Conservation (phyloP, 2,888 invertebrate species). For the Nematopogon swammerdamellus region DNA sequence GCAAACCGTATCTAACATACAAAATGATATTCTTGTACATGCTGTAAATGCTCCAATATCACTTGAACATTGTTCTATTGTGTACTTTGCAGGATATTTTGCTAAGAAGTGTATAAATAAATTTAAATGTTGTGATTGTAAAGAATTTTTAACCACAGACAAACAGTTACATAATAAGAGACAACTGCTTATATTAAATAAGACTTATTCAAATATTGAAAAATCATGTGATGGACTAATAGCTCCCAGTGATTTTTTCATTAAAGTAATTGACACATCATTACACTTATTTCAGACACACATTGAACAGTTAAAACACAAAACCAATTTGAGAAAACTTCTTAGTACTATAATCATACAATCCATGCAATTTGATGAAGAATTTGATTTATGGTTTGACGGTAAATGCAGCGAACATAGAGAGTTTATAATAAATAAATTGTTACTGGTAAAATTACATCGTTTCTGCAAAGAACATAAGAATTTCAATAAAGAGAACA, state of each 20-base stretch:
- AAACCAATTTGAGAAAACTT: no score
- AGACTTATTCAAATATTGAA: constrained; percentile 8
- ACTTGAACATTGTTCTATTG: constrained; percentile 11
- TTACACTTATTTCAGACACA: no score
- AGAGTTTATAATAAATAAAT: constrained; percentile 7
- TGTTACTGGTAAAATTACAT: constrained; percentile 9
- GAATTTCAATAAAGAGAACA: background rate
- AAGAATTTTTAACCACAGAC: constrained; percentile 4
- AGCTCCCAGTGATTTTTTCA: no score
- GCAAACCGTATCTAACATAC: no score
- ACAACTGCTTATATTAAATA: constrained; percentile 12
- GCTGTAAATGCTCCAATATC: background rate
- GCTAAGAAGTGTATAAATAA: constrained; percentile 10
- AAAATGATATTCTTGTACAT: no score
- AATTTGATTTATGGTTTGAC: no score
- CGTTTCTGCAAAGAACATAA: constrained; percentile 7
- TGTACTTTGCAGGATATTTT: constrained; percentile 14
- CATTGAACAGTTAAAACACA: no score
- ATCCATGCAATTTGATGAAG: no score
- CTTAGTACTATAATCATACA: no score
- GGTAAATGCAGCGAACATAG: background rate
- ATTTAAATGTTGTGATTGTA: constrained; percentile 10
- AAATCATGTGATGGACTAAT: no score
- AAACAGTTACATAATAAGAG: constrained; percentile 8
- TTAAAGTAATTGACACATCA: no score